phyloP scores from a whole-genome alignment of 1,140 invertebrate genomes.

The Drosophila saltans region DNA sequence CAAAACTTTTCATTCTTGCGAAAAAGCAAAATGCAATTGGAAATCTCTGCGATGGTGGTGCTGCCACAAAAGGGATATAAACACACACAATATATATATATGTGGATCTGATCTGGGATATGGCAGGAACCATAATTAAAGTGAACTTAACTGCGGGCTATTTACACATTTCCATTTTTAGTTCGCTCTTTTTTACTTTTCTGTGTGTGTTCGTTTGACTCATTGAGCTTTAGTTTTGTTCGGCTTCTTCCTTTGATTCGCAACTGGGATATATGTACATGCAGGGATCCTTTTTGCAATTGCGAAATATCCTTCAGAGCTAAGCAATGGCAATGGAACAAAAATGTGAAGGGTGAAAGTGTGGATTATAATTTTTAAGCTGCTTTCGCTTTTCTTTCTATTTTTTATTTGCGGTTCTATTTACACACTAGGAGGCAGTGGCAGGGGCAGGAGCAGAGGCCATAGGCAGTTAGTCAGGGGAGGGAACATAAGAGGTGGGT shows the following conservation, averaged over 20 bases:
- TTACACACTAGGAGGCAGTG: constrained; percentile 38
- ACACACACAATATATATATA: not conserved
- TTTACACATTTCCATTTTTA: constrained; percentile 50
- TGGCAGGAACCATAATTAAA: constrained; percentile 46
- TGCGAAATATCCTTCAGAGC: constrained; percentile 25
- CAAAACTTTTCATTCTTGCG: constrained; percentile 34
- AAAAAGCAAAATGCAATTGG: constrained; percentile 49
- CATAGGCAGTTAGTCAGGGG: no score
- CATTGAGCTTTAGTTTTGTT: constrained; percentile 72
- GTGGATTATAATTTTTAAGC: constrained; percentile 80
- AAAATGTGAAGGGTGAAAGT: constrained; percentile 68
- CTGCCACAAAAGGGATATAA: constrained; percentile 7
- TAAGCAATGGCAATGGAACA: constrained; percentile 46
- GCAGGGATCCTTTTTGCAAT: constrained; percentile 39
- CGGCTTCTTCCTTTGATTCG: constrained; percentile 44
- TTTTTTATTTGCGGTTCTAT: constrained; percentile 74
- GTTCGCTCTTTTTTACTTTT: not conserved
- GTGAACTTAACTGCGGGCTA: constrained; percentile 62
- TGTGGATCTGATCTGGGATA: constrained; percentile 1
- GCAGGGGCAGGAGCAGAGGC: constrained; percentile 17
- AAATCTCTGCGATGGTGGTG: constrained; percentile 51
- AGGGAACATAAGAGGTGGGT: constrained; percentile 19
- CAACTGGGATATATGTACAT: constrained; percentile 19
- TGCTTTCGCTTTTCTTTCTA: constrained; percentile 71
- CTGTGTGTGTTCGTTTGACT: constrained; percentile 45